Evolutionary conservation across 2,797 vertebrate genomes (phyloP), one percentile per base, ranked within the genome.

Genomic region (Eleutherodactylus coqui): DNA sequence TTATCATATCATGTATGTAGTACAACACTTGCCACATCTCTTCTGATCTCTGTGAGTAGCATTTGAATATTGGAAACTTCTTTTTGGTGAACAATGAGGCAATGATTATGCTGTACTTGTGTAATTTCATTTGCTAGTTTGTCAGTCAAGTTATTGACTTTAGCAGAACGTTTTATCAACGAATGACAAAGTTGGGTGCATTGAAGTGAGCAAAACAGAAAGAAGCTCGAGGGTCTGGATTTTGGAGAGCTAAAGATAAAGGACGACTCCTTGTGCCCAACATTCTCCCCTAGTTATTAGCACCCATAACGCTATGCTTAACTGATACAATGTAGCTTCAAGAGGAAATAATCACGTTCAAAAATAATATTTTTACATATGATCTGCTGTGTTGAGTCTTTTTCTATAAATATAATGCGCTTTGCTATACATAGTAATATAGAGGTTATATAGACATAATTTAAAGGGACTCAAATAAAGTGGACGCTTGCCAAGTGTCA

Each of bases 291-390:
- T 36, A 49, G 9, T 16, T 73, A 43, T 77, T 16, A 76, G 64
- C 17, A 82, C 62, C 14, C 21, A 77, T 55, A 55, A 87, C 79
- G 24, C 53, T 83, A 79, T 79, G 53, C 76, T 73, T 78, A 58
- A 58, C 55, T 51, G 29, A 72, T 72, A 78, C 51, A 58, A 83
- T 87, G 86, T 87, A 84, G 76, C 82, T 80, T 43, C 73, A 73
- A 41, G 55, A 38, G 60, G 43, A 51, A 73, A 79, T 36, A 73
- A 67, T 73, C 64, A 73, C 86, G 67, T 45, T 84, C 69, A 87
- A 84, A 70, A 70, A 70, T 84, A 84, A 75, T 87, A 84, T 87
- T 87, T 87, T 87, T 87, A 84, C 82, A 87, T 75, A 87, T 69
- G 43, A 84, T 55, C 62, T 47, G 11, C 32, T 84, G 86, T 45